Base-by-base conservation (phyloP, 2,113 vertebrate genomes). In the Paralichthys olivaceus region DNA sequence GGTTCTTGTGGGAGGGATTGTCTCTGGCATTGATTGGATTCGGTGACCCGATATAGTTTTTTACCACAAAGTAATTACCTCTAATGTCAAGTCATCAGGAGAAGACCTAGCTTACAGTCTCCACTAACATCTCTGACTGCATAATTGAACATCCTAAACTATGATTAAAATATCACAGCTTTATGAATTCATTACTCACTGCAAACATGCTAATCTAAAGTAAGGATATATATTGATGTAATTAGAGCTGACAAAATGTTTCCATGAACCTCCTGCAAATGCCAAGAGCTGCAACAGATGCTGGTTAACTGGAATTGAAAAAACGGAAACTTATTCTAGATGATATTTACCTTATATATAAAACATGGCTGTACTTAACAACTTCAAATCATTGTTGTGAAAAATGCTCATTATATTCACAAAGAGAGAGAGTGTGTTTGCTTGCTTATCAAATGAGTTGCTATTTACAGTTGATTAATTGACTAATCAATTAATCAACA, bases 161-260 rank as follows among this genome's bases (percentile, higher is more conserved):
- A 12, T 28, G 26, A 45, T 26, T 57, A 32, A 57, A 56, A 63
- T 28, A 49, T 47, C 14, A 15, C 34, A 55, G 57, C 14, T 55
- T 69, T 47, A 55, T 69, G 57, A 26, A 29, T 69, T 54, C 12
- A 9, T 61, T 43, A 43, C 34, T 60, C 43, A 23, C 32, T 55
- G 49, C 26, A 47, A 54, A 26, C 9, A 54, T 20, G 23, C 45
- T 40, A 9, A 13, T 63, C 63, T n/a, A n/a, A 15, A 43, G 13
- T 43, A 43, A 43, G 40, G 40, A 43, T 43, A 15, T 43, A 43
- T 43, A 34, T 8, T 0, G 32, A 34, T 34, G 32, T 34, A 34
- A 34, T 34, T 34, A 34, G 8, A 34, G 8, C 32, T 34, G 32
- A 34, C 40, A 43, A 15, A 15, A 12, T 43, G 12, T 43, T 43